phyloP scores from a whole-genome alignment of 2,113 vertebrate species.

The Pogonocichla stellata region DNA sequence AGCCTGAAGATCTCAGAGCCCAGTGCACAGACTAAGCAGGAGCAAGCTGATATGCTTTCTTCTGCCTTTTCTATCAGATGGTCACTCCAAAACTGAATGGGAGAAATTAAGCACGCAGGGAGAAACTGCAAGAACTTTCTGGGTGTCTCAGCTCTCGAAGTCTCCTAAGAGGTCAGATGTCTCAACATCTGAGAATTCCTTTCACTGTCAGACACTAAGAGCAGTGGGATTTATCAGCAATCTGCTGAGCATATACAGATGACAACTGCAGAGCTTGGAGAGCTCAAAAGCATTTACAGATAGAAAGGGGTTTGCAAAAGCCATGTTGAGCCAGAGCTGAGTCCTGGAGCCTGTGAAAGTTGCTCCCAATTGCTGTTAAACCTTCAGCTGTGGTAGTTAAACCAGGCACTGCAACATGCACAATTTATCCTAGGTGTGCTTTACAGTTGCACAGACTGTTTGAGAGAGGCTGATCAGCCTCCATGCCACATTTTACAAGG shows the following conservation, averaged over 20 bases:
- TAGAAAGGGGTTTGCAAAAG: background rate
- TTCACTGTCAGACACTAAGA: constrained; percentile 2
- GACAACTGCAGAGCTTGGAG: constrained; percentile 12
- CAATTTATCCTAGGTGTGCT: background rate
- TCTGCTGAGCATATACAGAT: constrained; percentile 20
- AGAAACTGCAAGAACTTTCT: background rate
- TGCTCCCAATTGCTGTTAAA: background rate
- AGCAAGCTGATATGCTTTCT: background rate
- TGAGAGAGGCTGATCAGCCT: background rate
- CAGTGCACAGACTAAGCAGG: background rate
- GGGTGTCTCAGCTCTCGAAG: background rate
- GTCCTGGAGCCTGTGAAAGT: background rate
- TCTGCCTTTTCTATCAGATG: background rate
- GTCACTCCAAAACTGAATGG: background rate
- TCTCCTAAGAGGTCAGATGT: background rate
- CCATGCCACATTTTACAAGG: background rate
- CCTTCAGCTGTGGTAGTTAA: background rate
- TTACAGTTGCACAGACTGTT: background rate
- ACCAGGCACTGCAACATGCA: background rate
- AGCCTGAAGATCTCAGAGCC: background rate
- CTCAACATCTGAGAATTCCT: constrained; percentile 28
- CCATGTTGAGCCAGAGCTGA: background rate
- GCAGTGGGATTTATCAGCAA: constrained; percentile 53
- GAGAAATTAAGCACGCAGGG: background rate
- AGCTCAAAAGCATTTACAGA: background rate